A percentile compares a stretch with the other conserved stretches of the same genome.
phyloP scores from a whole-genome alignment of 2,888 invertebrate species.

The Parnassius glacialis region DNA sequence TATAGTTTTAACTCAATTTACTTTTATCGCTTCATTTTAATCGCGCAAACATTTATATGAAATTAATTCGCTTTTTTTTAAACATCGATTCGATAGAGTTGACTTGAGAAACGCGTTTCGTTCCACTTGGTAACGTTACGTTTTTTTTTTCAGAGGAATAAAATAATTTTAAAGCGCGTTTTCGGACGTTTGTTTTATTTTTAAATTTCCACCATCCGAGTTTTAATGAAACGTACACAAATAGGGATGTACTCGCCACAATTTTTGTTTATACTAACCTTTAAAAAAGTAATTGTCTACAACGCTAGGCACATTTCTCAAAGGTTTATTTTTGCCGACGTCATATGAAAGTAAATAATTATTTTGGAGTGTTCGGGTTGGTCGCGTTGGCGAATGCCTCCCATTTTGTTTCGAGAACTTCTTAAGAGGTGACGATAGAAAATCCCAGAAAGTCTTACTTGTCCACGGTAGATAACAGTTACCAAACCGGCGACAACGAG shows the following conservation, averaged over 20 bases:
- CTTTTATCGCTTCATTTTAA: constrained; percentile 25
- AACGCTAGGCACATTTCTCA: no score
- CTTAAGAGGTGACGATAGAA: no score
- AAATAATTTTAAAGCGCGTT: constrained; percentile 17
- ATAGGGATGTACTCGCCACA: constrained; percentile 9
- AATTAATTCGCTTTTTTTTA: constrained; percentile 19
- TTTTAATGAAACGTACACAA: constrained; percentile 17
- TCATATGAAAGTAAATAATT: no score
- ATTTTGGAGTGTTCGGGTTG: no score
- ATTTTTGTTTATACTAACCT: no score
- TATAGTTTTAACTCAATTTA: constrained; percentile 21
- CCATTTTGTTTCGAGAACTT: no score
- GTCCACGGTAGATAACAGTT: no score
- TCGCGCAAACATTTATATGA: constrained; percentile 17
- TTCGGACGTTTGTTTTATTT: constrained; percentile 21
- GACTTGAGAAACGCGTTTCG: constrained; percentile 24
- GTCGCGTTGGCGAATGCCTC: no score
- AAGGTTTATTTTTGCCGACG: no score
- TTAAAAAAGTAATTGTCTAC: no score
- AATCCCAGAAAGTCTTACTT: no score
- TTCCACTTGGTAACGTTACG: constrained; percentile 19
- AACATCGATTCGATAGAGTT: constrained; percentile 25
- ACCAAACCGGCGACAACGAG: no score
- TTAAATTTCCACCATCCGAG: constrained; percentile 16
- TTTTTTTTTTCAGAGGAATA: background rate